phyloP scores from a whole-genome alignment of 2,888 invertebrate genomes.

The Caenorhabditis macrosperma region DNA sequence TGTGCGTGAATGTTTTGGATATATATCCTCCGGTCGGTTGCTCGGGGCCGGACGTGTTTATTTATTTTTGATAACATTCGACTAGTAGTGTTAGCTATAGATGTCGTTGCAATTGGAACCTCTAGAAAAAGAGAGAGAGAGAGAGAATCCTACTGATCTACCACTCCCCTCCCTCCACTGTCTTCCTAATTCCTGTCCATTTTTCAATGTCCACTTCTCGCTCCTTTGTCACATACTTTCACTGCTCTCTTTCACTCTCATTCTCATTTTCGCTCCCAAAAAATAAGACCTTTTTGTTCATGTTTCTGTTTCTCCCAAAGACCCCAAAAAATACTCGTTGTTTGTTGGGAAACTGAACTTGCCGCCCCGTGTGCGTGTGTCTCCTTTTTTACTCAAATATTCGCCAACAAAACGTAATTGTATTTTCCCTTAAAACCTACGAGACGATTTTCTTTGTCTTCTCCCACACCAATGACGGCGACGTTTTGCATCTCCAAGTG shows the following conservation, averaged over 20 bases:
- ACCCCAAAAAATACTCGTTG: conserved; percentile 26
- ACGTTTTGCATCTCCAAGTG: conserved; percentile 11
- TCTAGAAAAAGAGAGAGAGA: no score
- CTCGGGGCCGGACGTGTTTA: not conserved
- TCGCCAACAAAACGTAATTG: conserved; percentile 57
- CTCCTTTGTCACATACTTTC: conserved; percentile 19
- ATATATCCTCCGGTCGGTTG: not conserved
- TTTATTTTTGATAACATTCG: conserved; percentile 29
- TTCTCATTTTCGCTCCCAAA: not conserved
- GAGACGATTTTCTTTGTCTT: conserved; percentile 47
- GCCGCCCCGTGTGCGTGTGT: conserved; percentile 31
- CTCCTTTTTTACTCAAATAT: conserved; percentile 52
- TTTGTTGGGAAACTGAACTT: conserved; percentile 54
- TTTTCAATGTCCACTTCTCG: conserved; percentile 8
- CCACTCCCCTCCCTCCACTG: not conserved
- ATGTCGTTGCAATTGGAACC: no score
- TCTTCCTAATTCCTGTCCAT: conserved; percentile 27
- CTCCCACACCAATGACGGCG: conserved; percentile 13
- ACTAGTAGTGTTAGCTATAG: not conserved
- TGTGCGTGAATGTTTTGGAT: conserved; percentile 29
- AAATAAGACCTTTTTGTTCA: conserved; percentile 14
- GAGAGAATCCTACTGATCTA: no score
- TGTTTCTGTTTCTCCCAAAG: conserved; percentile 24
- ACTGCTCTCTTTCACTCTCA: not conserved
- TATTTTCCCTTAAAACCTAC: conserved; percentile 43